Conservation (phyloP, 2,113 vertebrate species). For the Podocnemis expansa region DNA sequence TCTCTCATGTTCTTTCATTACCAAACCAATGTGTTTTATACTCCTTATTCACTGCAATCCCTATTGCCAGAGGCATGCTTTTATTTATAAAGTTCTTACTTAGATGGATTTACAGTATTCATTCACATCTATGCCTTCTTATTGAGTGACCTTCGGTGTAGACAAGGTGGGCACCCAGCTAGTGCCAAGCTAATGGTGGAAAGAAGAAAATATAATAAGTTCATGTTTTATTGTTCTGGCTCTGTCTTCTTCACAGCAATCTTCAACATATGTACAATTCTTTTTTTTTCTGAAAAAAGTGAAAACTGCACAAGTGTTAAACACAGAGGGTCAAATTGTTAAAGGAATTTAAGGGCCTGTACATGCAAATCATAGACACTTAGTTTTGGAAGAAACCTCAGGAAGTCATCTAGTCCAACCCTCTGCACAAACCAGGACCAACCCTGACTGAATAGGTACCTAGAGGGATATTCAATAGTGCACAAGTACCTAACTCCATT, state of each 20-base stretch:
- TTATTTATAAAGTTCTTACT: background rate
- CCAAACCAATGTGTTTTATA: background rate
- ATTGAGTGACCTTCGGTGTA: background rate
- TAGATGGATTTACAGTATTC: background rate
- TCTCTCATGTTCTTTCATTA: background rate
- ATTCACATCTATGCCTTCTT: background rate
- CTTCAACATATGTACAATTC: background rate
- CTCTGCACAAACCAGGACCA: too few relatives aligned
- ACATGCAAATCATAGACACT: background rate
- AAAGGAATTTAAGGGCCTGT: background rate
- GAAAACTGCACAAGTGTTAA: background rate
- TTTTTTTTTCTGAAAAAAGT: background rate
- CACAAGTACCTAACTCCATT: background rate
- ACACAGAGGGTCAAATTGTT: background rate
- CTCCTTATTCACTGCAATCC: background rate
- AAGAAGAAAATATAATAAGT: background rate
- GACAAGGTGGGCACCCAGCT: background rate
- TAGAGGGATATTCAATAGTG: background rate
- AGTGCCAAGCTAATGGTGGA: background rate
- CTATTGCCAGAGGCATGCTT: background rate
- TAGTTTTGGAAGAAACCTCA: too few relatives aligned
- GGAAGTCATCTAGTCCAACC: too few relatives aligned
- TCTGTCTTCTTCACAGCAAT: background rate
- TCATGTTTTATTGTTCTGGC: background rate
- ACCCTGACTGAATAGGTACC: background rate